Conservation (phyloP, 2,113 vertebrate species). For the Gulo gulo region DNA sequence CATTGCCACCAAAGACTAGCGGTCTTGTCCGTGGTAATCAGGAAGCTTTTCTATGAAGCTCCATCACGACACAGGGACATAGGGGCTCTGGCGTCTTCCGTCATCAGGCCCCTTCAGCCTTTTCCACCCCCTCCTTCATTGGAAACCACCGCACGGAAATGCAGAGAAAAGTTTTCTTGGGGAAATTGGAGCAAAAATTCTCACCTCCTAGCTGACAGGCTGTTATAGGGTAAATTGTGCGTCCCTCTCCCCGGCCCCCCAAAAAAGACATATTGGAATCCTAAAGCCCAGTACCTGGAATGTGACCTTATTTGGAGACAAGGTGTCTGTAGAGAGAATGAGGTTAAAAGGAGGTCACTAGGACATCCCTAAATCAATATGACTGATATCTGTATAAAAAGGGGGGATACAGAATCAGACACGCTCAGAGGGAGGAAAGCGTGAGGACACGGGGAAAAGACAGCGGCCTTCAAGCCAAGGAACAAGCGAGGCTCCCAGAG, state of each 20-base stretch:
- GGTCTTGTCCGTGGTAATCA: background rate
- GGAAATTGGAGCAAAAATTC: background rate
- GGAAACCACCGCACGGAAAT: background rate
- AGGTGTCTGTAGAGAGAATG: background rate
- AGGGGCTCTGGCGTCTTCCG: background rate
- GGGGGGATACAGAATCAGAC: background rate
- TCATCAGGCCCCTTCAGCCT: too few species aligned
- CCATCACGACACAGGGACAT: accelerated
- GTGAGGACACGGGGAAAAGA: background rate
- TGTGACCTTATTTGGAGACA: background rate
- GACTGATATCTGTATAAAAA: background rate
- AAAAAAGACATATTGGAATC: too few species aligned
- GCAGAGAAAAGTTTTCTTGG: background rate
- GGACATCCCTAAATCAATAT: background rate
- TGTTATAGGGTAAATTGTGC: background rate
- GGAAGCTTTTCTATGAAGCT: background rate
- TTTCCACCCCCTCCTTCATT: background rate
- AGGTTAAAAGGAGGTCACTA: background rate
- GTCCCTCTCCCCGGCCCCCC: background rate
- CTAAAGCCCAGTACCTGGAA: background rate
- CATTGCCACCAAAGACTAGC: background rate
- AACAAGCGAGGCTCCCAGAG: background rate
- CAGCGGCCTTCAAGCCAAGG: background rate
- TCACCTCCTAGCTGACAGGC: background rate
- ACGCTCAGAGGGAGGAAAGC: background rate